Evolutionary conservation across 2,113 vertebrate genomes (phyloP).

Genomic region (Meriones unguiculatus): DNA sequence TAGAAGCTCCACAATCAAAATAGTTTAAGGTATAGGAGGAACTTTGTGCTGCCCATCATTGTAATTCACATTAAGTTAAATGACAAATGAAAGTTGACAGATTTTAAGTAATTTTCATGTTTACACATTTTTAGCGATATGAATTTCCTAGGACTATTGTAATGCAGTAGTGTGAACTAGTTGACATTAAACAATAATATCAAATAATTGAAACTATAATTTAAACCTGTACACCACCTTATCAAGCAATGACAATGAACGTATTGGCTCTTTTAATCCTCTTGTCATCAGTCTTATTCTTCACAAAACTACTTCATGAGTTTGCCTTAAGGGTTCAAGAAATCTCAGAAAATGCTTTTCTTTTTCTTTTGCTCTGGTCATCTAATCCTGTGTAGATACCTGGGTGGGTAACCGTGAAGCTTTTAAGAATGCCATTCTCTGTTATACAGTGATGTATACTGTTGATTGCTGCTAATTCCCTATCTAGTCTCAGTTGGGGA

Average conservation of each 20-base stretch:
- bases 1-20: constrained; percentile 21
- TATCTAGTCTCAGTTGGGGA: not conserved
- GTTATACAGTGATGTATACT: not conserved
- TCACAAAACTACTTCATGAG: not conserved
- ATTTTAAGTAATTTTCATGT: constrained; percentile 9
- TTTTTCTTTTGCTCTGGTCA: not conserved
- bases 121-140: not conserved
- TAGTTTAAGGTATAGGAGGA: not conserved
- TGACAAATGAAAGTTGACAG: constrained; percentile 22
- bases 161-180: constrained; percentile 14
- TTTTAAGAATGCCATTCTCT: not conserved
- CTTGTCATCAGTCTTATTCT: not conserved
- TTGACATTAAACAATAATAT: not conserved
- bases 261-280: not conserved
- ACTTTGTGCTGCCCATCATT: not conserved
- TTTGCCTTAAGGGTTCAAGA: not conserved
- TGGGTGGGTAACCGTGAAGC: not conserved
- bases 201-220: not conserved
- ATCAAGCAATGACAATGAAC: not conserved
- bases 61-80: constrained; percentile 42
- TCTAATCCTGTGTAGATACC: not conserved
- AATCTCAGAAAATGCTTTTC: not conserved
- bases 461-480: not conserved
- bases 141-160: not conserved
- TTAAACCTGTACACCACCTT: not conserved